Conservation (phyloP, 2,888 invertebrate genomes). For the Aporophyla lueneburgensis region DNA sequence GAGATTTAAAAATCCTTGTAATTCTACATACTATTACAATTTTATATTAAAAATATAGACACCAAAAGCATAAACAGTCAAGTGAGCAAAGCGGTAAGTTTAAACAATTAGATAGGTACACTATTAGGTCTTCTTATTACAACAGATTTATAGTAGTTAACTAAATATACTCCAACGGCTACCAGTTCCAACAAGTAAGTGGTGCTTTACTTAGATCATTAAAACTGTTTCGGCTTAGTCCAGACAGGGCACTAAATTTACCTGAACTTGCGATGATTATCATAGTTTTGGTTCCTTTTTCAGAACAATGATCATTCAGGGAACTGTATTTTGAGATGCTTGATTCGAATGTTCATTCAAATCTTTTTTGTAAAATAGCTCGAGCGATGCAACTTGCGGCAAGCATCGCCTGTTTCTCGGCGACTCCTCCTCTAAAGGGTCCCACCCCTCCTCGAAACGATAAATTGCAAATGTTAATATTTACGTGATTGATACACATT, state of each 20-base stretch:
- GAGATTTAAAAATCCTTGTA: too few relatives aligned
- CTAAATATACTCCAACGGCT: background rate
- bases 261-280: background rate
- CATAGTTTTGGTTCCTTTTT: background rate
- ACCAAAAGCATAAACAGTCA: background rate
- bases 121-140: background rate
- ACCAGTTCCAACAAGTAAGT: background rate
- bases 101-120: background rate
- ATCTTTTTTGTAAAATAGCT: background rate
- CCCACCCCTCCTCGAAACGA: too few relatives aligned
- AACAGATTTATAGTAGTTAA: slow-evolving; percentile 3
- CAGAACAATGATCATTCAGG: background rate
- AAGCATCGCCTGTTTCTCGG: too few relatives aligned
- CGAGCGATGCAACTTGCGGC: too few relatives aligned
- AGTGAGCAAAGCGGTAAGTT: background rate
- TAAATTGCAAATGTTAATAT: too few relatives aligned
- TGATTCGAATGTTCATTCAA: slow-evolving; percentile 1
- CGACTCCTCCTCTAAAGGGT: too few relatives aligned
- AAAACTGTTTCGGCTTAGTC: slow-evolving; percentile 16
- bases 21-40: too few relatives aligned
- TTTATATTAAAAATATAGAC: background rate
- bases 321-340: background rate
- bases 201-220: slow-evolving; percentile 8
- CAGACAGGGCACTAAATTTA: slow-evolving; percentile 16
- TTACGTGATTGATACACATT: too few relatives aligned